Evolutionary conservation across 2,888 invertebrate genomes (phyloP), one percentile per base, ranked within the genome.

Genomic region (Cryptus viduatorius): DNA sequence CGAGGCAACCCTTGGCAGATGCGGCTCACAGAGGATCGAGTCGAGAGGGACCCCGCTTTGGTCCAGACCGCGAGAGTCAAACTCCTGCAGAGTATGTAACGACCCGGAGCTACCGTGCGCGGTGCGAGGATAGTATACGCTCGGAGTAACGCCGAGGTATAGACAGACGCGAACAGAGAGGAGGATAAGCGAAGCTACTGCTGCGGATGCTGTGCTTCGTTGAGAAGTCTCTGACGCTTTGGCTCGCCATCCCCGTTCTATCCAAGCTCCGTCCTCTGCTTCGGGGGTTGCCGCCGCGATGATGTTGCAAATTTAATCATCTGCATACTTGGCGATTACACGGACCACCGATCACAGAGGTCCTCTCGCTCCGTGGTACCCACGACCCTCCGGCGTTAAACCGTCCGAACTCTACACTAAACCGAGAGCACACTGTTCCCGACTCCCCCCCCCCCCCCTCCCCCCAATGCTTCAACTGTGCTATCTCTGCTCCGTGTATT

Each of bases 251-350:
- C 69, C 79, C 48, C 42, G 42, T 48, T 31, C 44, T 68, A 67
- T 69, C 53, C 48, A 50, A 48, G 37, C 64, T 56, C 71, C 29
- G 72, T 50, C 79, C 81, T 84, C 77, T 86, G 91, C 91, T 91
- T 91, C 91, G 89, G 89, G 91, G 90, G 91, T 86, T 85, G 89
- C 88, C 89, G 92, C 93, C 90, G 90, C 92, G 93, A 93, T 94
- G 93, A 93, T 93, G 93, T 93, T 94, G 93, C 93, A 93, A 94
- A 94, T 94, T 94, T 94, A 94, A 94, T 94, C 93, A 94, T 94
- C 93, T 93, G 93, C 93, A 93, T 94, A 93, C 93, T 93, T 93
- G 93, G 91, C 92, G 93, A 94, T 94, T 94, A 93, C 90, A 93
- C 93, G 92, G 93, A 90, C 92, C 91, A 90, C 92, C 92, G 93